Percentiles rank a stretch among this genome's conserved stretches.
Evolutionary conservation across 2,888 invertebrate genomes (phyloP).

Genomic region (Cecidostiba fungosa): DNA sequence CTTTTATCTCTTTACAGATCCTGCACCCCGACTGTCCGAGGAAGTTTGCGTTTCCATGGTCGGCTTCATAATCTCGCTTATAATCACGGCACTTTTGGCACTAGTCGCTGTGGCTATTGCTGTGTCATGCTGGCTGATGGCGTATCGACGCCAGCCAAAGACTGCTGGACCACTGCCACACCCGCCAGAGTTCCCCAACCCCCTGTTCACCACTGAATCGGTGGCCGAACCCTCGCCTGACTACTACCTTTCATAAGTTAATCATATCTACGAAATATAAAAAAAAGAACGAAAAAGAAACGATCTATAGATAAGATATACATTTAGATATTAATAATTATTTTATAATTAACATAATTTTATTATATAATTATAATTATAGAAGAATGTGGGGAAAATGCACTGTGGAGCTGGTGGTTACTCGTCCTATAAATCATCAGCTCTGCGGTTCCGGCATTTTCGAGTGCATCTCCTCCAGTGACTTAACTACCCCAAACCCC

Average conservation of each 20-base stretch:
- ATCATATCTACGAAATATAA: slow-evolving; percentile 29
- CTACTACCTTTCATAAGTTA: slow-evolving; percentile 81
- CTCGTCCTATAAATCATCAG: slow-evolving; percentile 71
- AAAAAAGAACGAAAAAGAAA: slow-evolving; percentile 15
- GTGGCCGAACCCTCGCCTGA: slow-evolving; percentile 92
- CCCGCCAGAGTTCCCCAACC: slow-evolving; percentile 97
- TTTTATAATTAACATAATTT: slow-evolving; percentile 70
- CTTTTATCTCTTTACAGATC: slow-evolving; percentile 78
- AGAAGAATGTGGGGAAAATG: slow-evolving; percentile 69
- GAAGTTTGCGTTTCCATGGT: slow-evolving; percentile 97
- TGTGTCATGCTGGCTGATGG: slow-evolving; percentile 97
- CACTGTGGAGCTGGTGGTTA: slow-evolving; percentile 70
- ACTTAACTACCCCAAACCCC: slow-evolving; percentile 67
- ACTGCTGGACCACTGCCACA: slow-evolving; percentile 95
- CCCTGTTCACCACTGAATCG: slow-evolving; percentile 92
- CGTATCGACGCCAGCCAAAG: slow-evolving; percentile 93
- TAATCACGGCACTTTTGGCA: slow-evolving; percentile 94
- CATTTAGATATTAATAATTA: slow-evolving; percentile 69
- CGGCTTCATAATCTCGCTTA: slow-evolving; percentile 94
- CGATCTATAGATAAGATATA: slow-evolving; percentile 33
- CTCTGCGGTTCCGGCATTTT: slow-evolving; percentile 73
- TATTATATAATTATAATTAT: slow-evolving; percentile 44
- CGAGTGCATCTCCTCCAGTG: slow-evolving; percentile 77
- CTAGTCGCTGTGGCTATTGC: slow-evolving; percentile 96
- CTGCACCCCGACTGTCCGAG: slow-evolving; percentile 84